Evolutionary conservation across 1,140 invertebrate genomes (phyloP), one percentile per base, ranked within the genome.

Genomic region (Acromyrmex echinatior): DNA sequence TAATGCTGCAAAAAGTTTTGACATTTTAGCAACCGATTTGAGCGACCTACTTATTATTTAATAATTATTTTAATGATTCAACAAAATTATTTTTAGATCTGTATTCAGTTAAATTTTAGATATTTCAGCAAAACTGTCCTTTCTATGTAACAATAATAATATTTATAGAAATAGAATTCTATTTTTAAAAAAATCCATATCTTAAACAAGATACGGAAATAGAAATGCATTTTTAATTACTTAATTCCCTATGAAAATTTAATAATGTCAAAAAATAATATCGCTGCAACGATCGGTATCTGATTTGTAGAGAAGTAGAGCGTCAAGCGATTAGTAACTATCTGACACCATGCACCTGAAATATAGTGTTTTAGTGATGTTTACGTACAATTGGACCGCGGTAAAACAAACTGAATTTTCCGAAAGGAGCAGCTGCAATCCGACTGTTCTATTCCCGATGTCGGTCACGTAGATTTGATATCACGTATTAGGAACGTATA

Each of bases 401-500:
- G 35, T 14, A 58, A 56, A 76, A 56, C 56, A 74, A 73, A 62
- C 25, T 56, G 70, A 62, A 56, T 84, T 76, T 51, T 71, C 9
- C 56, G 70, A 76, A 84, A 84, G 39, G 39, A 84, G 39, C 70
- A 84, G 80, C 70, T 76, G 80, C 80, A 76, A 74, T 82, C 56
- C 80, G 25, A 62, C 80, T 28, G 45, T 81, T 35, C 70, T 28
- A 49, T 14, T 85, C 31, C 14, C 74, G 12, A 79, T 79, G 82
- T 86, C 49, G 82, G 63, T 79, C 82, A 86, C 74, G 82, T 86
- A 78, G 31, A 21, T 62, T 66, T 79, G 82, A 77, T 66, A 65
- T 86, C 82, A 79, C 82, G 74, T 86, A 86, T 86, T 68, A 79
- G 60, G 74, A 86, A 79, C 71, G 60, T 86, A 86, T 79, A 77